These are phyloP conservation scores for Phalanger gymnotis DNA, from an alignment of 2,797 vertebrate genomes.

Conservation along the genomic window DNA sequence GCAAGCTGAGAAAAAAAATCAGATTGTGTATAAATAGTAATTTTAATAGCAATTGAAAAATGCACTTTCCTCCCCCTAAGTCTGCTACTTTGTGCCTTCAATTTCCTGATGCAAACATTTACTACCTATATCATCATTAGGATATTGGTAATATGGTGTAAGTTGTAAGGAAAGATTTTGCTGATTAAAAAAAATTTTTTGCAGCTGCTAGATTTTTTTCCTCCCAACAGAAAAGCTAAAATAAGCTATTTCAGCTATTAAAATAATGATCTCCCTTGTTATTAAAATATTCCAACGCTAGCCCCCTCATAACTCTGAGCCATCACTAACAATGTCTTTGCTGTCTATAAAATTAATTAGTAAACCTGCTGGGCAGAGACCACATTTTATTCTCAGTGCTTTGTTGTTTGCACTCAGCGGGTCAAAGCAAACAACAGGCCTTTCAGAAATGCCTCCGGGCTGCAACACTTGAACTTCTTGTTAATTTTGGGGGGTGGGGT, in stretches of 20 bases:
- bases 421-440: background rate
- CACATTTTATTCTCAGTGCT: background rate
- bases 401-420: background rate
- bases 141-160: background rate
- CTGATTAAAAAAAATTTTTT: background rate
- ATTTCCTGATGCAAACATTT: constrained; percentile 1
- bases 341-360: constrained; percentile 40
- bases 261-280: constrained; percentile 52
- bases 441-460: background rate
- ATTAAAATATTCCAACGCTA: constrained; percentile 42
- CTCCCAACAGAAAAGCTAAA: constrained; percentile 32
- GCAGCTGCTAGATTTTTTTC: background rate
- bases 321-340: constrained; percentile 32
- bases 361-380: background rate
- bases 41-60: constrained; percentile 12
- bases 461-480: constrained; percentile 21
- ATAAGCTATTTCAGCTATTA: constrained; percentile 42
- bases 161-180: background rate
- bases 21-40: constrained; percentile 31
- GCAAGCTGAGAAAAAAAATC: constrained; percentile 18
- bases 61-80: background rate
- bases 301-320: constrained; percentile 14
- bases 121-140: background rate
- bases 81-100: background rate
- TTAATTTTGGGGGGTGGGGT: background rate